Evolutionary conservation across 2,113 vertebrate genomes (phyloP).

Genomic region (Oophaga pumilio): DNA sequence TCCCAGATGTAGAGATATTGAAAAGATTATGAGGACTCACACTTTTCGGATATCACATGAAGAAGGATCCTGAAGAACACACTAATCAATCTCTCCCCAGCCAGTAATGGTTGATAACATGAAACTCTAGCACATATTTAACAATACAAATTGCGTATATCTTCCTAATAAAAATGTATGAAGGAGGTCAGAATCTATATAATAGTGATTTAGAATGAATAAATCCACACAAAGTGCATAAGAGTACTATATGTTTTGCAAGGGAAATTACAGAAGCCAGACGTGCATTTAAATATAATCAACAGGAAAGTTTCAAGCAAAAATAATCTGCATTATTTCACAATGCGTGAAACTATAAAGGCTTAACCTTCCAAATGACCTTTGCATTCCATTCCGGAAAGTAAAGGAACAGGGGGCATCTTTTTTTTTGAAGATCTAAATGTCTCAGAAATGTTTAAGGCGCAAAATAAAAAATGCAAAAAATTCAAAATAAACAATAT

Average conservation of each 20-base stretch:
- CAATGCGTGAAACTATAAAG: not conserved
- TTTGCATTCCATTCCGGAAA: not conserved
- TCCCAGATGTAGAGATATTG: not conserved
- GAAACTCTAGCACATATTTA: not conserved
- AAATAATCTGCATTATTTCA: not conserved
- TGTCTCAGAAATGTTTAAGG: not conserved
- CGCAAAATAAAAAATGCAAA: not conserved
- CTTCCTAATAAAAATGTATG: not conserved
- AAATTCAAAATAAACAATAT: not conserved
- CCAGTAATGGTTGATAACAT: not conserved
- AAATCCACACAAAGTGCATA: not conserved
- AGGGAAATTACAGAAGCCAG: not conserved
- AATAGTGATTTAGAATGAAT: not conserved
- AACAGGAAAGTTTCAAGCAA: not conserved
- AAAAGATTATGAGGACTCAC: not conserved
- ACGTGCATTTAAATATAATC: not conserved
- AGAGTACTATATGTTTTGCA: not conserved
- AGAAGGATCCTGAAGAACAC: too few species aligned
- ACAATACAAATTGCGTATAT: not conserved
- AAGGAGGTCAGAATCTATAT: not conserved
- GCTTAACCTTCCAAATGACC: slow-evolving; percentile 9
- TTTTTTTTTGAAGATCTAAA: not conserved
- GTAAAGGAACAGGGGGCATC: not conserved
- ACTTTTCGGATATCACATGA: too few species aligned
- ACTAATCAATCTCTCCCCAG: too few species aligned